Conservation (phyloP, 2,113 vertebrate genomes). For the Cavia porcellus region DNA sequence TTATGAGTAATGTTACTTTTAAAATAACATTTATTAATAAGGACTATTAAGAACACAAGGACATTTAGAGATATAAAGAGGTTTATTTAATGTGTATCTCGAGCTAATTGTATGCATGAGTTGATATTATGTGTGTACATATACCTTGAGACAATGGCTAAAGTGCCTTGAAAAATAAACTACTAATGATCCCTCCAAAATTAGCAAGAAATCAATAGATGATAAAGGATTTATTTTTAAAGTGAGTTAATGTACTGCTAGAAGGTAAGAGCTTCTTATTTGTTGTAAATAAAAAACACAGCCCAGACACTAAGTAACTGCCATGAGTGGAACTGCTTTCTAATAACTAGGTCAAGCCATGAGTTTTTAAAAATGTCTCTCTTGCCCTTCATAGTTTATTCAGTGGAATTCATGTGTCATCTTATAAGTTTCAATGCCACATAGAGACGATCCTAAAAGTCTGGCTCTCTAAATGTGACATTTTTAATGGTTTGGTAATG, state of each 20-base stretch:
- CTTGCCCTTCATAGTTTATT: neutral
- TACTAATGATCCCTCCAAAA: neutral
- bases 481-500: neutral
- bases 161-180: constrained; percentile 18
- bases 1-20: neutral
- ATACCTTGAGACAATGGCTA: neutral
- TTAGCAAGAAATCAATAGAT: neutral
- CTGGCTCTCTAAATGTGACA: neutral
- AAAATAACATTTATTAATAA: neutral
- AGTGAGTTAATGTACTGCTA: neutral
- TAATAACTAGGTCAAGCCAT: neutral
- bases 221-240: neutral
- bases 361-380: constrained; percentile 8
- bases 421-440: neutral
- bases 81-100: neutral
- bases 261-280: neutral
- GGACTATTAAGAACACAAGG: too few relatives aligned
- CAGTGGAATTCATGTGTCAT: neutral
- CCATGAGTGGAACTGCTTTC: neutral
- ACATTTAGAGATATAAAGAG: neutral
- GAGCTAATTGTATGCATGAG: neutral
- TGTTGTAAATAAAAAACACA: neutral
- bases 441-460: neutral
- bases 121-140: neutral
- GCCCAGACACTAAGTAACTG: constrained; percentile 9